Conservation (phyloP, 2,113 vertebrate genomes). For the Chionodraco myersi region DNA sequence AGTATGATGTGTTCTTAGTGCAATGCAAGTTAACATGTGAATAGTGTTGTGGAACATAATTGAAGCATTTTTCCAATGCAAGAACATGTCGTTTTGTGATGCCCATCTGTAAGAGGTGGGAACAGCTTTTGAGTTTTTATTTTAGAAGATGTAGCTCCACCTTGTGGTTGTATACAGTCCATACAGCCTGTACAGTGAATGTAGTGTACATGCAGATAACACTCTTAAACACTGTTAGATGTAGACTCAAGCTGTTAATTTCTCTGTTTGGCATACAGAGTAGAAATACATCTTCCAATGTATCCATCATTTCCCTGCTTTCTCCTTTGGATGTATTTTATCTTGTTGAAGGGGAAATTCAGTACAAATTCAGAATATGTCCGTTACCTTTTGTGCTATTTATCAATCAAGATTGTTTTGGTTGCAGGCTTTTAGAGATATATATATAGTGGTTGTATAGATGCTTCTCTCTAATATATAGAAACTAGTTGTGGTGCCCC, state of each 20-base stretch:
- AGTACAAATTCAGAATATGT: too few relatives aligned
- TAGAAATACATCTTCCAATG: neutral
- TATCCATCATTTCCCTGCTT: neutral
- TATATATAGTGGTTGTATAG: too few relatives aligned
- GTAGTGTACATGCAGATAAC: accelerated
- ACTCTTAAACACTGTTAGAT: neutral
- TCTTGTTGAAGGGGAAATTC: neutral
- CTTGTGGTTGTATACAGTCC: constrained; percentile 46
- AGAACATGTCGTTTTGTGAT: neutral
- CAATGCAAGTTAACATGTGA: neutral
- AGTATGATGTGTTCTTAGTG: neutral
- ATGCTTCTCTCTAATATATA: too few relatives aligned
- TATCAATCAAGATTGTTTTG: too few relatives aligned
- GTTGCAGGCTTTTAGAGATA: too few relatives aligned
- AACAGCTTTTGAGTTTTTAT: constrained; percentile 1
- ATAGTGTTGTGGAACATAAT: neutral
- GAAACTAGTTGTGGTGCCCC: too few relatives aligned
- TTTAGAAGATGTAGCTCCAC: constrained; percentile 46
- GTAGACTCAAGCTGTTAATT: neutral
- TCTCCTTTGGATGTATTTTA: neutral
- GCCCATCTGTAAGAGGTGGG: neutral
- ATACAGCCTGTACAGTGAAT: neutral
- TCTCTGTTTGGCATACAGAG: neutral
- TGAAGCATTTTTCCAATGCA: neutral
- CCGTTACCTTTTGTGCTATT: too few relatives aligned